A percentile compares a stretch with the other conserved stretches of the same genome.
These are phyloP conservation scores for Chymomyza costata DNA, from an alignment of 1,140 invertebrate genomes.

Conservation along the genomic window DNA sequence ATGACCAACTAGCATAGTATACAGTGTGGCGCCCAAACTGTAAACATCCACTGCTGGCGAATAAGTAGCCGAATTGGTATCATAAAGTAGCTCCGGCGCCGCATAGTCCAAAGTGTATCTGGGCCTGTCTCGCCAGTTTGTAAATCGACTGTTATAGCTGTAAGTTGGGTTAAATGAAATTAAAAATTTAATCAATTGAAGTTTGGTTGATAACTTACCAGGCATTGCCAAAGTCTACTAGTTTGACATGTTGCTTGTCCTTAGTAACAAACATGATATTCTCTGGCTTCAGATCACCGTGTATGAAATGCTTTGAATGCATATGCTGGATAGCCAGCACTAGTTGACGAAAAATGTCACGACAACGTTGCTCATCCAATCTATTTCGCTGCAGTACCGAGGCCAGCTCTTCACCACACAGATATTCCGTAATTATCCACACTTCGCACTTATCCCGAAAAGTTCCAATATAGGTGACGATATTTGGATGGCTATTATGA, in stretches of 20 bases:
- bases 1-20: constrained; percentile 88
- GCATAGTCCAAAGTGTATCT: constrained; percentile 92
- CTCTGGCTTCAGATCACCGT: constrained; percentile 91
- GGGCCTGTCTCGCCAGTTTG: constrained; percentile 83
- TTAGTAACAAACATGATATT: constrained; percentile 84
- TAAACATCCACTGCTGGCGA: constrained; percentile 92
- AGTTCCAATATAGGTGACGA: constrained; percentile 90
- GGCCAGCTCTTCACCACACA: constrained; percentile 91
- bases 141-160: constrained; percentile 78
- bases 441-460: constrained; percentile 87
- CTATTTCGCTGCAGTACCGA: constrained; percentile 80
- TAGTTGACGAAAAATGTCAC: constrained; percentile 83
- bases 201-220: no score
- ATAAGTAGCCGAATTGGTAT: constrained; percentile 77
- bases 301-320: constrained; percentile 86
- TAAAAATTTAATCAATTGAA: constrained; percentile 2
- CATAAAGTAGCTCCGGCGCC: constrained; percentile 87
- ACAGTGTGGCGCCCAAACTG: constrained; percentile 91
- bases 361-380: constrained; percentile 81
- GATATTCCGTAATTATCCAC: constrained; percentile 88
- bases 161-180: constrained; percentile 1
- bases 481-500: constrained; percentile 82
- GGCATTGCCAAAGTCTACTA: constrained; percentile 93
- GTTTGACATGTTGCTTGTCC: constrained; percentile 82
- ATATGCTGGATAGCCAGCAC: constrained; percentile 87